phyloP scores from a whole-genome alignment of 2,113 vertebrate genomes.

The Halichoerus grypus region DNA sequence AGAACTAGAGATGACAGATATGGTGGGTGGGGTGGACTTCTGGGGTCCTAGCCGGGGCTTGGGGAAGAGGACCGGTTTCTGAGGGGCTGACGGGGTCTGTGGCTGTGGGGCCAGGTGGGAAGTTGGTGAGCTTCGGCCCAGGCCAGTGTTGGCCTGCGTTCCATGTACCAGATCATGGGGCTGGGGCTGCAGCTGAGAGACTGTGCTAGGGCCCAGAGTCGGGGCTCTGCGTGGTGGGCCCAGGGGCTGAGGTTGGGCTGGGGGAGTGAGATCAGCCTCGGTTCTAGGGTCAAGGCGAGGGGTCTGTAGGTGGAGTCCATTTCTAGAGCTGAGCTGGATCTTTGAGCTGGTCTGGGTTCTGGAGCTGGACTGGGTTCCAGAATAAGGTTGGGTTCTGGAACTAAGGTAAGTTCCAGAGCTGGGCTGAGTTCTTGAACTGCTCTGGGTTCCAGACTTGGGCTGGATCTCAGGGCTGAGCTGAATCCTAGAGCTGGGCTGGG shows the following conservation, averaged over 20 bases:
- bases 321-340: not conserved
- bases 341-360: not conserved
- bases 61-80: constrained; percentile 64
- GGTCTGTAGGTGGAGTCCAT: not conserved
- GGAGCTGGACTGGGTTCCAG: not conserved
- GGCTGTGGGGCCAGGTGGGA: not conserved
- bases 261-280: not conserved
- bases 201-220: not conserved
- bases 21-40: not conserved
- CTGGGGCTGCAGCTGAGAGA: not conserved
- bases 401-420: not conserved
- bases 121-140: not conserved
- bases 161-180: not conserved
- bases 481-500: not conserved
- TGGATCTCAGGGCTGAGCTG: not conserved
- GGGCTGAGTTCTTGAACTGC: not conserved
- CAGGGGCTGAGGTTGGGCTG: not conserved
- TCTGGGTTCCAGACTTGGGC: not conserved
- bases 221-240: not conserved
- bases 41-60: constrained; percentile 43
- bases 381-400: no score
- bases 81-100: fast-evolving
- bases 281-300: not conserved
- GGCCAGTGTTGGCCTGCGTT: not conserved
- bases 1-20: not conserved